Evolutionary conservation across 2,888 invertebrate genomes (phyloP), one percentile per base, ranked within the genome.

Genomic region (Spialia ferax): DNA sequence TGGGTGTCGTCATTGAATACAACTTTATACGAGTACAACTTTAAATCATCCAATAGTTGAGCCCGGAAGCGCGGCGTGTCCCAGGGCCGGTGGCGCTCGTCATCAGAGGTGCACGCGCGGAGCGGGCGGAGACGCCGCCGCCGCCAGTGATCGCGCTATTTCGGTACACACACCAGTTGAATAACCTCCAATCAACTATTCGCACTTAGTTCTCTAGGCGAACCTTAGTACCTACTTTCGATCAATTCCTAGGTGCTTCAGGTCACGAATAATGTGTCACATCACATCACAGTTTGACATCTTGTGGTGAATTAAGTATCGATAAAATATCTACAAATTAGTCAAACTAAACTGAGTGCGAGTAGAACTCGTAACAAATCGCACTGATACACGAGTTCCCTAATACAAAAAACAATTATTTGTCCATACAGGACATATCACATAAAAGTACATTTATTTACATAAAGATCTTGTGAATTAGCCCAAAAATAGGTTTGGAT

Each of bases 111-210:
- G 73, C 71, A 65, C 65, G 74, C 75, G 74, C 23, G 62, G 64
- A 59, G 68, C 70, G 70, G 35, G 54, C 66, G 66, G 67, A 76
- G 77, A 75, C 84, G 82, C 85, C 82, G 82, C 84, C 84, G 82
- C 85, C 82, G 82, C 84, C 81, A 80, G 81, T 77, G 88, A 86
- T 83, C 86, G 87, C 78, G 87, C 91, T 93, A 93, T 93, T 93
- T 93, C 82, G 81, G 90, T 86, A 81, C 81, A 86, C 83, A 76
- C 87, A 91, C 82, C 89, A 91, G 93, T 93, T 93, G 92, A 93
- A 93, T 93, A 91, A 93, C 93, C 93, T 92, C 91, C 90, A 93
- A 93, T 93, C 91, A 92, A 89, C 88, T 93, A 92, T 93, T 92
- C 86, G 92, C 92, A 92, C 87, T 92, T 85, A 75, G 69, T 73